Percentiles rank a stretch among this genome's conserved stretches.
phyloP scores from a whole-genome alignment of 2,113 vertebrate species.

The Dasyprocta punctata region DNA sequence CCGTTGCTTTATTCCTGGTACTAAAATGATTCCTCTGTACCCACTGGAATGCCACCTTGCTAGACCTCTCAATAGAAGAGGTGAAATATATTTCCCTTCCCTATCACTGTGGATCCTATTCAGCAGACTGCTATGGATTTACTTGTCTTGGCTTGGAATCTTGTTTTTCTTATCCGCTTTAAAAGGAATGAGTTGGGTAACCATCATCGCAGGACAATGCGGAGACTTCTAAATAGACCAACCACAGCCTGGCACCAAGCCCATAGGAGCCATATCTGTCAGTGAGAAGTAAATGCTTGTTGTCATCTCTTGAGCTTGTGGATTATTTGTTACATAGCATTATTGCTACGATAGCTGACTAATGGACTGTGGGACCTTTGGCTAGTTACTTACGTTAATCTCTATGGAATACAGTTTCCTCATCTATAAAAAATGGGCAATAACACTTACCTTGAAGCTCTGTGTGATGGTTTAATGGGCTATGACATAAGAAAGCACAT shows the following conservation, averaged over 20 bases:
- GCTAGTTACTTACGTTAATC: neutral
- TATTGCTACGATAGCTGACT: constrained; percentile 24
- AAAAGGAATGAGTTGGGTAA: neutral
- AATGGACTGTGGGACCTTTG: neutral
- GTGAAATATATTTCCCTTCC: neutral
- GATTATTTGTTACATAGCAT: constrained; percentile 37
- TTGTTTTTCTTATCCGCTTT: neutral
- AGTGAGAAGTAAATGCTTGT: neutral
- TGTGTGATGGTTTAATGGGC: constrained; percentile 30
- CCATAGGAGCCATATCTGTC: neutral
- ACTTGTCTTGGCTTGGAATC: neutral
- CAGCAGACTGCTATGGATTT: neutral
- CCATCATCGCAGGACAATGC: neutral
- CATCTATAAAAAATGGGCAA: neutral
- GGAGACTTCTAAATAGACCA: neutral
- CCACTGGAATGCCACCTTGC: neutral
- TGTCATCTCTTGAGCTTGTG: neutral
- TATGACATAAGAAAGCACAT: neutral
- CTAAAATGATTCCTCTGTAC: neutral
- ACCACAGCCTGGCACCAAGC: neutral
- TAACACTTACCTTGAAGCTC: neutral
- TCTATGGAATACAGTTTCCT: constrained; percentile 14
- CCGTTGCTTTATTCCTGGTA: neutral
- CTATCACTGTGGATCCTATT: neutral
- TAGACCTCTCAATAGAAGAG: neutral